Base-by-base conservation (phyloP, 2,113 vertebrate species). In the Indicator maculatus region DNA sequence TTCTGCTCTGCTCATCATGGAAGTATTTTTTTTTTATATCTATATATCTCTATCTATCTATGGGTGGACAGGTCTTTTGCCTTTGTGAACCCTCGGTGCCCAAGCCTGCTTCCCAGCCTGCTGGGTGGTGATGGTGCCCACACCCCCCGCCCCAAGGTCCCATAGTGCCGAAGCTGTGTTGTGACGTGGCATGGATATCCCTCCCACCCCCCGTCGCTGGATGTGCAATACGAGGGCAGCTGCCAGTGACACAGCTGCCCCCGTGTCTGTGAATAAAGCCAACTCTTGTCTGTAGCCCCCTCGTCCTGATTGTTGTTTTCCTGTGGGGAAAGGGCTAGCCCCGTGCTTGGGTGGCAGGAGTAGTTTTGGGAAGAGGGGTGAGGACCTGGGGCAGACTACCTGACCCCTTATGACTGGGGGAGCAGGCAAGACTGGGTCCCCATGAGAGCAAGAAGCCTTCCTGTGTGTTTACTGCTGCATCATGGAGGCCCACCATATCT, bases 161-260 rank as follows among this genome's bases (percentile, higher is more conserved):
- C 45, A 1, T 95, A 94, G 95, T 94, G 96, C 95, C 75, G 92
- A 96, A 81, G 79, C 97, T 97, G 97, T 98, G 97, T 98, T 97
- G 96, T 98, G 97, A 98, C 85, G 97, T 98, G 97, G 98, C 98
- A 98, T 98, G 98, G 97, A 98, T 95, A 97, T 96, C 79, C 83
- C 88, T 85, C 86, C 90, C 86, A 38, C 5, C 96, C 91, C 70
- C 39, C n/a, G 58, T 97, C 31, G 93, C 96, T 97, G 96, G 97
- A 98, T 97, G 97, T 97, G 97, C 97, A 97, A 86, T 97, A 91
- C 94, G 71, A 93, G 97, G 93, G 92, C 93, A 94, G 96, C 96
- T 96, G 96, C 95, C 96, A 96, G 95, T 96, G 96, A 97, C 94
- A 97, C 96, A 96, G 95, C 96, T 96, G 95, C 26, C 92, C 95